phyloP scores from a whole-genome alignment of 1,140 invertebrate genomes.

The Ptiloglossa arizonensis region DNA sequence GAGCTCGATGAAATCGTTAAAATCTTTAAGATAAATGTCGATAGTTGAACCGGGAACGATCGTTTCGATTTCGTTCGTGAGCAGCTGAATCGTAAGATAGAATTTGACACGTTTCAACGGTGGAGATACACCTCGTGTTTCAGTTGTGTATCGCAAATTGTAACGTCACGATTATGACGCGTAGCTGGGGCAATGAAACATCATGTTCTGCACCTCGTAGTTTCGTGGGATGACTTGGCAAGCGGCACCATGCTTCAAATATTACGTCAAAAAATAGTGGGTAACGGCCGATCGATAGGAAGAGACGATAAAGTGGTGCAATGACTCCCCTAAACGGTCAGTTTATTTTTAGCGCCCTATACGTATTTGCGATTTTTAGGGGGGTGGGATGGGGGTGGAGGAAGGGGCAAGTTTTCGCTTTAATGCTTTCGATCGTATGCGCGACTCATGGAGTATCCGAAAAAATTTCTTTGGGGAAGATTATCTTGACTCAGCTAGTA shows the following conservation, averaged over 20 bases:
- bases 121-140: background rate
- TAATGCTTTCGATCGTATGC: background rate
- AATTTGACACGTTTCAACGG: background rate
- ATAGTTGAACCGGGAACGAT: too few relatives aligned
- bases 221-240: background rate
- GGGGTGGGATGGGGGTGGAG: too few relatives aligned
- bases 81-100: too few relatives aligned
- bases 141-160: background rate
- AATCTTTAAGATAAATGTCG: too few relatives aligned
- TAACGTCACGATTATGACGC: background rate
- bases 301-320: slow-evolving; percentile 9
- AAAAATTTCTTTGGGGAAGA: background rate
- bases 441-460: background rate
- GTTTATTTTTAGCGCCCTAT: slow-evolving; percentile 23
- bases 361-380: slow-evolving; percentile 7
- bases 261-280: slow-evolving; percentile 6
- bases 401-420: background rate
- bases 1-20: too few relatives aligned
- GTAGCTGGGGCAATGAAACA: background rate
- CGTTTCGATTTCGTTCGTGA: too few relatives aligned
- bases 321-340: background rate
- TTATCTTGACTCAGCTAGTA: slow-evolving; percentile 16
- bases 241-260: background rate
- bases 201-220: background rate
- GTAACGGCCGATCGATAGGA: slow-evolving; percentile 5